These are phyloP conservation scores for Cololabis saira DNA, from an alignment of 2,113 vertebrate species.

Conservation along the genomic window DNA sequence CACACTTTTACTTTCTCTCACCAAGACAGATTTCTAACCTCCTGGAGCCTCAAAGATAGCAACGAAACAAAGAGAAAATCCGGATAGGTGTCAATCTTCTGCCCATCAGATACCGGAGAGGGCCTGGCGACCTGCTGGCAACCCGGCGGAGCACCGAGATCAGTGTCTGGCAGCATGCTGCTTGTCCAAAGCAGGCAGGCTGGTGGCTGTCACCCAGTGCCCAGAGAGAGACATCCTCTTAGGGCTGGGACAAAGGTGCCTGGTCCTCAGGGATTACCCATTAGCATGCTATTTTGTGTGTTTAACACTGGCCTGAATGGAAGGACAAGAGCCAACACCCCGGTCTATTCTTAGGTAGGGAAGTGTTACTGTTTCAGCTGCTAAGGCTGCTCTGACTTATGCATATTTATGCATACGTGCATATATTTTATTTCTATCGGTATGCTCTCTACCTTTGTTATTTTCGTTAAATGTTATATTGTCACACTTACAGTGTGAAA, in stretches of 20 bases:
- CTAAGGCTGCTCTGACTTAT: slow-evolving; percentile 70
- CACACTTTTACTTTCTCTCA: slow-evolving; percentile 60
- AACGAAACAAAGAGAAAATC: slow-evolving; percentile 50
- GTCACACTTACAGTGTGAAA: background rate
- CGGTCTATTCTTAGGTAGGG: slow-evolving; percentile 69
- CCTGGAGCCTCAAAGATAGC: slow-evolving; percentile 42
- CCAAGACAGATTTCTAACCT: slow-evolving; percentile 47
- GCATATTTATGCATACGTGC: slow-evolving; percentile 69
- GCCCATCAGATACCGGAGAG: slow-evolving; percentile 61
- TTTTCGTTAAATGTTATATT: background rate
- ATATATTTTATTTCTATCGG: slow-evolving; percentile 58
- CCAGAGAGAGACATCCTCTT: slow-evolving; percentile 78
- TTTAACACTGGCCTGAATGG: slow-evolving; percentile 80
- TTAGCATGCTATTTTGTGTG: slow-evolving; percentile 81
- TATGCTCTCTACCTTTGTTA: slow-evolving; percentile 28
- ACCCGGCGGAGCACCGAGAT: slow-evolving; percentile 61
- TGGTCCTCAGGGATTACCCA: slow-evolving; percentile 81
- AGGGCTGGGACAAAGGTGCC: slow-evolving; percentile 77
- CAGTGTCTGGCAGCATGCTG: slow-evolving; percentile 72
- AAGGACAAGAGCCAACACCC: slow-evolving; percentile 75
- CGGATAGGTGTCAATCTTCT: slow-evolving; percentile 62
- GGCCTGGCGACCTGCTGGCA: slow-evolving; percentile 70
- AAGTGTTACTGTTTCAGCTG: slow-evolving; percentile 83
- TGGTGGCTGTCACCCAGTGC: slow-evolving; percentile 77
- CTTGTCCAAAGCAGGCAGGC: slow-evolving; percentile 66